These are phyloP conservation scores for Silurus meridionalis DNA, from an alignment of 2,113 vertebrate genomes.

Conservation along the genomic window DNA sequence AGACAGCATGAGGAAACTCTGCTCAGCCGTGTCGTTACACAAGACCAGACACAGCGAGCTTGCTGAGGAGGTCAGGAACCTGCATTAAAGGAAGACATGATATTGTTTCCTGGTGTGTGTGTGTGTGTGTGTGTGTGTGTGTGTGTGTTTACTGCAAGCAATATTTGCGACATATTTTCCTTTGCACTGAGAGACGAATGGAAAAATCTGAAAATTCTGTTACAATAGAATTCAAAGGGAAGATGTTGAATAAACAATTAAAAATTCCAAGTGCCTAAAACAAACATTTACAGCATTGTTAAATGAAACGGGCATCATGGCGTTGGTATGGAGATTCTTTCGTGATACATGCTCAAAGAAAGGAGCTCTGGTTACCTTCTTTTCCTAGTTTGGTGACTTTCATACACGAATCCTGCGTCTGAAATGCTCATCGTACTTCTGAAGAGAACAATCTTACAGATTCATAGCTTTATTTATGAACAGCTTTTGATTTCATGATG, in stretches of 20 bases:
- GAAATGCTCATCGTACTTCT: neutral
- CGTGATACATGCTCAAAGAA: neutral
- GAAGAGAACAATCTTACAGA: neutral
- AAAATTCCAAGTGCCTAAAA: neutral
- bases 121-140: neutral
- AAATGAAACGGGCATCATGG: neutral
- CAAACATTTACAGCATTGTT: neutral
- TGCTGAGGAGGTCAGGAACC: constrained; percentile 49
- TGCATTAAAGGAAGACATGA: neutral
- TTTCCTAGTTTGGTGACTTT: neutral
- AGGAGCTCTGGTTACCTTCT: neutral
- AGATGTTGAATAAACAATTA: neutral
- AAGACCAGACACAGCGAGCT: constrained; percentile 56
- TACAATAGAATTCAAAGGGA: too few species aligned
- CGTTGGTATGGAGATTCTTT: neutral
- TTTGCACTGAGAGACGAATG: too few species aligned
- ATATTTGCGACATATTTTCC: neutral
- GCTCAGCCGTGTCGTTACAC: constrained; percentile 13
- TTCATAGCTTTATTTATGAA: neutral
- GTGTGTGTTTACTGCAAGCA: neutral
- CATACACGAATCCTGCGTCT: neutral
- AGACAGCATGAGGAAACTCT: constrained; percentile 50
- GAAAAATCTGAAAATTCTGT: too few species aligned
- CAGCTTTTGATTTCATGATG: neutral
- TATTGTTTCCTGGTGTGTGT: too few species aligned